These are phyloP conservation scores for Novumbra hubbsi DNA, from an alignment of 2,797 vertebrate genomes.

Conservation along the genomic window DNA sequence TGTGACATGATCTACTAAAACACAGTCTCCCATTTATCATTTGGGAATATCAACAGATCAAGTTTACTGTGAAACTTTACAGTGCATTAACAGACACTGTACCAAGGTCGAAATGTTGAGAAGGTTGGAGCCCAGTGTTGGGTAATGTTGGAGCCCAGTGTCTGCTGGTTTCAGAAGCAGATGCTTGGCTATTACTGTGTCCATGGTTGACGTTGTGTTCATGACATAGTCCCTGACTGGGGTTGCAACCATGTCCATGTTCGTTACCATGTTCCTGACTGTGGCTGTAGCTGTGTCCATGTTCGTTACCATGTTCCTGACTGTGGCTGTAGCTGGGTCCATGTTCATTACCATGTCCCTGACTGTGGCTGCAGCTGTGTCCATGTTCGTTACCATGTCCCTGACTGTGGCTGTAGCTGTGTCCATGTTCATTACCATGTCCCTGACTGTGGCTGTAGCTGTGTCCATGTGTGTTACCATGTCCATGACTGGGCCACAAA, in stretches of 20 bases:
- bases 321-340: constrained; percentile 6
- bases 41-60: neutral
- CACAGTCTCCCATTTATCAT: neutral
- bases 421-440: neutral
- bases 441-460: constrained; percentile 9
- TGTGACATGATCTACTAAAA: too few relatives aligned
- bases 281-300: neutral
- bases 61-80: neutral
- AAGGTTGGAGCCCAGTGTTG: neutral
- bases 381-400: neutral
- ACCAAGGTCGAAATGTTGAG: constrained; percentile 22
- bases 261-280: neutral
- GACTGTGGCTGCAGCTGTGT: neutral
- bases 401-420: neutral
- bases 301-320: neutral
- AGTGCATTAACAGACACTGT: constrained; percentile 13
- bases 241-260: constrained; percentile 14
- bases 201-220: neutral
- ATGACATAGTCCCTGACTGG: neutral
- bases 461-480: constrained; percentile 11
- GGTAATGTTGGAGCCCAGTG: neutral
- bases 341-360: constrained; percentile 15
- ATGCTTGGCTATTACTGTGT: neutral
- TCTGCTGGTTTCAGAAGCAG: constrained; percentile 6
- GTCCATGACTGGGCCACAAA: neutral